Evolutionary conservation across 2,888 invertebrate genomes (phyloP), one percentile per base, ranked within the genome.

Genomic region (Drosophila kuntzei): DNA sequence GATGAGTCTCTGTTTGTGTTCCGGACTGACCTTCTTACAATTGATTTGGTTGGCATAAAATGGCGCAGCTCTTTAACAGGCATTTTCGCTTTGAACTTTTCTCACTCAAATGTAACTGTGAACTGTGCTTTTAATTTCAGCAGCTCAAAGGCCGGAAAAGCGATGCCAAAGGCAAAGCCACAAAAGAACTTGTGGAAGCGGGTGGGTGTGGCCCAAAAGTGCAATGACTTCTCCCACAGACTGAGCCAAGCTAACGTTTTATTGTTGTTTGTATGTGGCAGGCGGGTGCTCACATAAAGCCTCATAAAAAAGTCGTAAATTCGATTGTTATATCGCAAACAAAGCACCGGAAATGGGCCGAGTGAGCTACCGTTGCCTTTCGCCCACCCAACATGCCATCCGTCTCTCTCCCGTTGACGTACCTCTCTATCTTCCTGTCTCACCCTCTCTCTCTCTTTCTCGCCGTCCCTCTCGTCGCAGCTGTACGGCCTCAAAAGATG

Each of bases 231-330:
- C 62, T 70, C 72, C 60, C 71, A 76, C 62, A 55, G 71, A 55
- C 65, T 51, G 20, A 53, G 59, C 58, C 14, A 50, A 68, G 80
- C 85, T 80, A 82, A 76, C 82, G 84, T 82, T 84, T 78, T 78
- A 81, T 82, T 81, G 73, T 83, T 76, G 73, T 63, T 62, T 75
- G 63, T 62, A 54, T 70, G 70, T 64, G 65, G 71, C 58, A 60
- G 59, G 16, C 65, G 53, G 59, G 46, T 49, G 78, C 71, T 36
- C 67, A 76, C 79, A 83, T 82, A 83, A 84, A 83, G 80, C 68
- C 80, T 77, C 84, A 83, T 82, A 82, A 82, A 81, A 82, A 82
- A 79, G 82, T 82, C 83, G 83, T 83, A 85, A 83, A 85, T 85
- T 85, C 82, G 85, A 83, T 83, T 83, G 83, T 83, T 83, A 80